phyloP scores from a whole-genome alignment of 2,888 invertebrate species.

The Drosophila algonquin region DNA sequence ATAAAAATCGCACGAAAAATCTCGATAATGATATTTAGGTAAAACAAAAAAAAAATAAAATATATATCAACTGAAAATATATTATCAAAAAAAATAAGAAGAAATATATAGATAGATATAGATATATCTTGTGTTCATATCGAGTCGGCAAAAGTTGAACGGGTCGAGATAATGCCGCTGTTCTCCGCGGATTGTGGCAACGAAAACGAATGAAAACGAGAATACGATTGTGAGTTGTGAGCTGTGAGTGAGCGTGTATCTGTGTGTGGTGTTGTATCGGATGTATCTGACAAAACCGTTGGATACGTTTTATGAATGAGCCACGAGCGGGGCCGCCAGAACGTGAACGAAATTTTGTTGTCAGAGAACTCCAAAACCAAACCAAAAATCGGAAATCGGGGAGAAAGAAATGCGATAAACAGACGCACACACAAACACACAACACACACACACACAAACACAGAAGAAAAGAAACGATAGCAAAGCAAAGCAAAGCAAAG shows the following conservation, averaged over 20 bases:
- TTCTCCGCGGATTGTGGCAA: slow-evolving; percentile 8
- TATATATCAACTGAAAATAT: not conserved
- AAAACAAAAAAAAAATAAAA: not conserved
- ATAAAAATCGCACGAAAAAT: not conserved
- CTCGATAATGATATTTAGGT: not conserved
- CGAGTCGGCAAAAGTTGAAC: not conserved
- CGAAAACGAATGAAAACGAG: slow-evolving; percentile 27
- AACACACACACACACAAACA: slow-evolving; percentile 1
- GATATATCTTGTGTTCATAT: no score
- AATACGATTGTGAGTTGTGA: slow-evolving; percentile 22
- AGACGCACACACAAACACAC: slow-evolving; percentile 18
- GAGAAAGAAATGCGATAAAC: slow-evolving; percentile 60
- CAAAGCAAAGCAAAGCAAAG: slow-evolving; percentile 27
- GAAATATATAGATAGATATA: not conserved
- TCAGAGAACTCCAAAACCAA: slow-evolving; percentile 36
- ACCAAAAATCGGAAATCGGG: slow-evolving; percentile 17
- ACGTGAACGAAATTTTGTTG: slow-evolving; percentile 67
- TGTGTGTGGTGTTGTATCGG: slow-evolving; percentile 9
- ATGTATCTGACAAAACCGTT: not conserved
- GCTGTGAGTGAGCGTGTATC: slow-evolving; percentile 28
- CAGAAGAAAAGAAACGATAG: slow-evolving; percentile 35
- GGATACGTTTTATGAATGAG: slow-evolving; percentile 73
- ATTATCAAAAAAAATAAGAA: not conserved
- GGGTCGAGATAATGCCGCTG: slow-evolving; percentile 4
- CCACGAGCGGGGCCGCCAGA: slow-evolving; percentile 53